Percentiles rank a stretch among this genome's conserved stretches.
phyloP scores from a whole-genome alignment of 2,113 vertebrate genomes.

The Hassar affinis region DNA sequence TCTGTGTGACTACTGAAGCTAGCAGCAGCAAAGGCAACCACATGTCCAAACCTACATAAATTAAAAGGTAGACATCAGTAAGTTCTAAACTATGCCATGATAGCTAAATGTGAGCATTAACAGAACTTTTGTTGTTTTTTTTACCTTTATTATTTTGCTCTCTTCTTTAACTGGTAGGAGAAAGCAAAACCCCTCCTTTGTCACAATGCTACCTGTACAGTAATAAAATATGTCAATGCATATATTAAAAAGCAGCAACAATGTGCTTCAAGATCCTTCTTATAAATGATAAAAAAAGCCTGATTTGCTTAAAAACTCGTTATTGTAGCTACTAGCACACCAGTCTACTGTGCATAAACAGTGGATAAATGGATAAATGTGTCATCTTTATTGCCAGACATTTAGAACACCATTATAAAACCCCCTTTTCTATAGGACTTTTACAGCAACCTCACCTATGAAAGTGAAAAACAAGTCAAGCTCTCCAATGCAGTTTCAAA shows the following conservation, averaged over 20 bases:
- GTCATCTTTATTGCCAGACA: not conserved
- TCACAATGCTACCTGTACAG: not conserved
- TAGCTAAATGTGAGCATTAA: no score
- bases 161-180: not conserved
- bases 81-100: not conserved
- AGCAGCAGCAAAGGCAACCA: conserved; percentile 60
- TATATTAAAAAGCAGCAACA: not conserved
- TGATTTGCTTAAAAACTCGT: not conserved
- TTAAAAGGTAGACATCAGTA: not conserved
- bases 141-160: not conserved
- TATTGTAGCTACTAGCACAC: not conserved
- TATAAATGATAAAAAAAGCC: not conserved
- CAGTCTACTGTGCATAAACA: not conserved
- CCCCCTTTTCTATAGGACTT: not conserved
- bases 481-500: not conserved
- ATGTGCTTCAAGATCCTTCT: not conserved
- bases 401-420: conserved; percentile 38
- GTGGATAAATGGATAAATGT: not conserved
- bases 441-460: conserved; percentile 10
- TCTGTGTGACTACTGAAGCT: conserved; percentile 51
- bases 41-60: conserved; percentile 60
- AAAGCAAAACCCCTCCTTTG: not conserved
- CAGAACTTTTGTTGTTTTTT: not conserved
- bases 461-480: conserved; percentile 14
- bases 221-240: not conserved